Conservation (phyloP, 1,140 invertebrate genomes). For the Anoplophora glabripennis region DNA sequence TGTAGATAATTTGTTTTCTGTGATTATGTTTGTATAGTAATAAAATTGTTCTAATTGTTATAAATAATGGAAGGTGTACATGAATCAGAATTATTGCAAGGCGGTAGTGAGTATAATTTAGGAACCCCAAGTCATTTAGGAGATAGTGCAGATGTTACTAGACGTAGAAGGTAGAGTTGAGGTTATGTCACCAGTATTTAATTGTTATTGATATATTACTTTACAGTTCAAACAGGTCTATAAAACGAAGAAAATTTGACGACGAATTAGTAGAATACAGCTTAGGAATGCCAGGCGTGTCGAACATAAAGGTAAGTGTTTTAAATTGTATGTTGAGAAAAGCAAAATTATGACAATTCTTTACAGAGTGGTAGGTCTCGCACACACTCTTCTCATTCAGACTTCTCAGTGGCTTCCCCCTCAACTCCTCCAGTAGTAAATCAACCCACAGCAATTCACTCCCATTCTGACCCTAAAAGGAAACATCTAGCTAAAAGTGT, state of each 20-base stretch:
- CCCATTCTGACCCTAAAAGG: conserved; percentile 31
- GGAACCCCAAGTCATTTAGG: conserved; percentile 9
- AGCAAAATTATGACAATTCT: conserved; percentile 28
- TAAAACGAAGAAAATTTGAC: conserved; percentile 94
- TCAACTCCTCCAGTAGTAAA: conserved; percentile 25
- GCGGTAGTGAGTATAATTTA: conserved; percentile 7
- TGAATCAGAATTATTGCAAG: conserved; percentile 13
- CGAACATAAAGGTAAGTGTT: conserved; percentile 50
- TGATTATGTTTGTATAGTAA: no score
- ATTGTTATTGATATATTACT: background rate
- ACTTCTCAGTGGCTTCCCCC: conserved; percentile 41
- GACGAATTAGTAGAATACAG: conserved; percentile 93
- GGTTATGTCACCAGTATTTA: background rate
- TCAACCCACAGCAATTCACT: conserved; percentile 31
- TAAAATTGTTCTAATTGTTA: no score
- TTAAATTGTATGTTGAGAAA: background rate
- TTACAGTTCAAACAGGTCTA: conserved; percentile 83
- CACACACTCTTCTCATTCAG: conserved; percentile 47
- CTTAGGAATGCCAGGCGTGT: conserved; percentile 63
- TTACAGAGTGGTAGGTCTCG: conserved; percentile 47
- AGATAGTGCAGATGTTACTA: conserved; percentile 13
- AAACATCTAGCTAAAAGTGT: conserved; percentile 38
- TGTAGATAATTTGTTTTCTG: no score
- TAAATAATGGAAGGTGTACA: conserved; percentile 10
- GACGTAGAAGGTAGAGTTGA: conserved; percentile 10